Percentiles rank a stretch among this genome's conserved stretches.
Evolutionary conservation across 2,888 invertebrate genomes (phyloP).

Genomic region (Ophioninae sp.): DNA sequence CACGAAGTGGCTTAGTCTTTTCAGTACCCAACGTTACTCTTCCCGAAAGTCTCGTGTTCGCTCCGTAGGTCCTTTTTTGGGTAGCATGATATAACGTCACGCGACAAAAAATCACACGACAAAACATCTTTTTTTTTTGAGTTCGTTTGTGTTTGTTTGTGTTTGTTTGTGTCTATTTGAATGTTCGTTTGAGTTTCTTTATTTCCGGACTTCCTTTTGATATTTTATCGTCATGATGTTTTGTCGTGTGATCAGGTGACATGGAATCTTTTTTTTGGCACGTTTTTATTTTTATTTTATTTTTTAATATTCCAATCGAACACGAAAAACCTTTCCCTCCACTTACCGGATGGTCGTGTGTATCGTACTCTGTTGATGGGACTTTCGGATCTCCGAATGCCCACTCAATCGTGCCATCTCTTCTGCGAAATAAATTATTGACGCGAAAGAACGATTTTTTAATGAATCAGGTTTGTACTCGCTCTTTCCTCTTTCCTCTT

Average conservation of each 20-base stretch:
- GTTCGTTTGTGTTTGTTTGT: too few relatives aligned
- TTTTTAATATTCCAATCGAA: neutral
- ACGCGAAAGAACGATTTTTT: slow-evolving; percentile 20
- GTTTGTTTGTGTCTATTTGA: too few relatives aligned
- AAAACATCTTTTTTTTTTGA: too few relatives aligned
- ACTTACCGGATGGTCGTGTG: slow-evolving; percentile 74
- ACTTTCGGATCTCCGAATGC: slow-evolving; percentile 87
- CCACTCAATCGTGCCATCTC: slow-evolving; percentile 90
- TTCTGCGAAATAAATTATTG: slow-evolving; percentile 82
- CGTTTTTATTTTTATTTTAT: slow-evolving; percentile 18
- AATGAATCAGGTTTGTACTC: neutral
- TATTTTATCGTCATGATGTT: too few relatives aligned
- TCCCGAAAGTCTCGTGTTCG: slow-evolving; percentile 69
- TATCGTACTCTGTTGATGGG: slow-evolving; percentile 70
- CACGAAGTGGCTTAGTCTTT: slow-evolving; percentile 70
- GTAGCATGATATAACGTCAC: too few relatives aligned
- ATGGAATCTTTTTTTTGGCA: too few relatives aligned
- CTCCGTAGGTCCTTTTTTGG: slow-evolving; percentile 47
- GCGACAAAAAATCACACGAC: too few relatives aligned
- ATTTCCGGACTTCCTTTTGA: too few relatives aligned
- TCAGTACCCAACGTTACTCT: slow-evolving; percentile 68
- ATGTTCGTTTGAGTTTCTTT: too few relatives aligned
- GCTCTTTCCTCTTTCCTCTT: neutral
- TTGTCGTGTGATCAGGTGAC: too few relatives aligned
- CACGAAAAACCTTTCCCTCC: neutral